A percentile compares a stretch with the other conserved stretches of the same genome.
Conservation (phyloP, 2,888 invertebrate genomes). For the Odontocolon sp. region DNA sequence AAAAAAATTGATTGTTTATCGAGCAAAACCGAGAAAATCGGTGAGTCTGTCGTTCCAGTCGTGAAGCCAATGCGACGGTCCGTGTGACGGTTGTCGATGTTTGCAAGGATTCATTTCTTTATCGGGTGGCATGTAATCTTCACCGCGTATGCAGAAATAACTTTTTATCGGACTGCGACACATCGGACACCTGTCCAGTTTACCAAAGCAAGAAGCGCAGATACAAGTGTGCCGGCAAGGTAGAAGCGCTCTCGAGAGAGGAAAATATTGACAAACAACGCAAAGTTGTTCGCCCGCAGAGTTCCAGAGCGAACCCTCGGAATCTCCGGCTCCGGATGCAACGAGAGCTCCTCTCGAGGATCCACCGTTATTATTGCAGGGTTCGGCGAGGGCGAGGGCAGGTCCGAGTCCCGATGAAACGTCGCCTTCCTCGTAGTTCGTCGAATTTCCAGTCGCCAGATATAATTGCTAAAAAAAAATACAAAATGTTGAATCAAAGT, state of each 20-base stretch:
- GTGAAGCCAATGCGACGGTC: conserved; percentile 82
- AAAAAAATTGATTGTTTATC: conserved; percentile 75
- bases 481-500: conserved; percentile 2
- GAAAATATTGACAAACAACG: conserved; percentile 91
- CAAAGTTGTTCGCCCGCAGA: conserved; percentile 86
- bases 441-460: conserved; percentile 87
- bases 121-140: conserved; percentile 86
- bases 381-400: conserved; percentile 82
- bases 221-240: conserved; percentile 94
- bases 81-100: conserved; percentile 78
- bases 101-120: conserved; percentile 80
- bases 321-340: conserved; percentile 78
- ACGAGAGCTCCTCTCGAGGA: conserved; percentile 74
- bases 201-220: conserved; percentile 90
- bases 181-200: conserved; percentile 93
- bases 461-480: conserved; percentile 87
- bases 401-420: conserved; percentile 77
- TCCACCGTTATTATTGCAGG: conserved; percentile 77
- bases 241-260: conserved; percentile 89
- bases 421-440: conserved; percentile 82
- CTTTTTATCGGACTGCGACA: conserved; percentile 91
- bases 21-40: conserved; percentile 88
- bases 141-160: conserved; percentile 91
- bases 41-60: conserved; percentile 88
- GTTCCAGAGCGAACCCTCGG: conserved; percentile 83